Evolutionary conservation across 1,140 invertebrate genomes (phyloP), one percentile per base, ranked within the genome.

Genomic region (Eciton burchellii): DNA sequence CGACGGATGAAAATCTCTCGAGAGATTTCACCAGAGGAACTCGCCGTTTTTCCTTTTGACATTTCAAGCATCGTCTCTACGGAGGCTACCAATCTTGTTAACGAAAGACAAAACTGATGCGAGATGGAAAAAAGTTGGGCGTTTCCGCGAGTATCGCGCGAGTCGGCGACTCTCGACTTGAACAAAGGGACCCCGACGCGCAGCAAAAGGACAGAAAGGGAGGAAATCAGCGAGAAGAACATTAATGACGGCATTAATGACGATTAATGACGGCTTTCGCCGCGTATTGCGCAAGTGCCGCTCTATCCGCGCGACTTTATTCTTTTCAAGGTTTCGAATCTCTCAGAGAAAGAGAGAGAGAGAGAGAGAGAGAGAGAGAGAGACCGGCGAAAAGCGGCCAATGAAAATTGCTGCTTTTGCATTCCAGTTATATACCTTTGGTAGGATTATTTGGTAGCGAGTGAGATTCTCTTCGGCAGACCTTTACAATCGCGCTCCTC

Each of bases 361-460:
- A 63, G 8, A 45, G 14, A 72, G 57, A 49, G 49, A 12, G 45
- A 11, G 8, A 11, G 4, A 8, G 26, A 12, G 3, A 8, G 14
- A 16, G 12, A 9, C 2, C 14, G n/a, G 5, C 16, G 29, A 49
- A 47, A 63, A 52, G 19, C 9, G n/a, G n/a, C 6, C 29, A 52
- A 9, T 19, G 4, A n/a, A 0, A 26, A 45, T 62, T 26, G 24
- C 68, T 19, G 35, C n/a, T 11, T 12, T 14, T 52, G 24, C 29
- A 74, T 63, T 70, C 70, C 45, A 81, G 85, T 85, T 74, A 19
- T 11, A 43, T 24, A 26, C 43, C 57, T 86, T 62, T 63, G 49
- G 49, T 62, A 47, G n/a, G n/a, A n/a, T n/a, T n/a, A n/a, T n/a
- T n/a, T n/a, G n/a, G n/a, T n/a, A n/a, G n/a, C n/a, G n/a, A n/a